phyloP scores from a whole-genome alignment of 2,888 invertebrate genomes.

The Gari tellinella region DNA sequence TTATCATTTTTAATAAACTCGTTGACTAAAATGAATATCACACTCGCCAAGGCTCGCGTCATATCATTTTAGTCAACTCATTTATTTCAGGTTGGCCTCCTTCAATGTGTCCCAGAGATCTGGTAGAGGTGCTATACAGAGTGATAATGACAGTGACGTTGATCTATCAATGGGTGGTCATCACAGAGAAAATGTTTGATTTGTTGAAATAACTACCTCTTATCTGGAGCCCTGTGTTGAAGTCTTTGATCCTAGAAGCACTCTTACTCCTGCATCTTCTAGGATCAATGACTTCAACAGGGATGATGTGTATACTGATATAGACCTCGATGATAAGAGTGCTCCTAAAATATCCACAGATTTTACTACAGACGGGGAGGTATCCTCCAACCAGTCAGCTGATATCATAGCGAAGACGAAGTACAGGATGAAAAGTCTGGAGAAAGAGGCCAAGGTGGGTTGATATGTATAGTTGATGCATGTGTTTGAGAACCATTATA shows the following conservation, averaged over 20 bases:
- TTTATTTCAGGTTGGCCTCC: slow-evolving; percentile 60
- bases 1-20: too few species aligned
- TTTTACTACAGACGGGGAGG: slow-evolving; percentile 72
- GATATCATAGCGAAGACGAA: slow-evolving; percentile 81
- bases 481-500: too few species aligned
- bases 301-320: slow-evolving; percentile 72
- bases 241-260: too few species aligned
- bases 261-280: too few species aligned
- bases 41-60: too few species aligned
- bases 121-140: slow-evolving; percentile 26
- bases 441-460: slow-evolving; percentile 80
- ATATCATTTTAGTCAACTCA: too few species aligned
- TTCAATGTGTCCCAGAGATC: slow-evolving; percentile 54
- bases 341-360: slow-evolving; percentile 65
- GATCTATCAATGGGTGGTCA: slow-evolving; percentile 48
- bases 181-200: slow-evolving; percentile 29
- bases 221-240: too few species aligned
- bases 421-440: slow-evolving; percentile 78
- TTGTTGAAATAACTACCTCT: too few species aligned
- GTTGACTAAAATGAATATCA: too few species aligned
- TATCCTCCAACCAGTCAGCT: slow-evolving; percentile 73
- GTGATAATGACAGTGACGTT: slow-evolving; percentile 56
- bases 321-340: slow-evolving; percentile 67
- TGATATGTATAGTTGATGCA: too few species aligned
- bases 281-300: slow-evolving; percentile 44